phyloP scores from a whole-genome alignment of 2,888 invertebrate species.

The Lepetodrilus schrolli region DNA sequence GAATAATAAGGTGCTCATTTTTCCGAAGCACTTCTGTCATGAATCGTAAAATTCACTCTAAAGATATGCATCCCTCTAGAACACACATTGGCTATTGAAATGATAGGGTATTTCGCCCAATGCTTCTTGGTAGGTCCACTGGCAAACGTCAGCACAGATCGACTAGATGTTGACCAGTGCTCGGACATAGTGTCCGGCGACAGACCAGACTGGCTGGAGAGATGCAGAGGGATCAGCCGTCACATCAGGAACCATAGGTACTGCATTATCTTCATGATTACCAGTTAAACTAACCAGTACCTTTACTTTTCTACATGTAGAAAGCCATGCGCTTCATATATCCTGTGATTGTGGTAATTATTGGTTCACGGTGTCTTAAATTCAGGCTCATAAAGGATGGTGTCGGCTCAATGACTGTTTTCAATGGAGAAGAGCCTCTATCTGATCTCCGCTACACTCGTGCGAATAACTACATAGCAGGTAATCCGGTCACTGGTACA shows the following conservation, averaged over 20 bases:
- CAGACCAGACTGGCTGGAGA: constrained; percentile 43
- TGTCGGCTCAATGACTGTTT: background rate
- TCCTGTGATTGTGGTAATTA: too few relatives aligned
- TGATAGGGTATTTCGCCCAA: background rate
- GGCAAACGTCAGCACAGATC: constrained; percentile 38
- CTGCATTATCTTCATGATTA: too few relatives aligned
- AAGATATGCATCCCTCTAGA: too few relatives aligned
- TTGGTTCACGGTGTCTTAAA: too few relatives aligned
- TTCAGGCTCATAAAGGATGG: background rate
- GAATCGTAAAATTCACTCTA: too few relatives aligned
- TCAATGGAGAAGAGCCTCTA: constrained; percentile 27
- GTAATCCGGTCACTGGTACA: too few relatives aligned
- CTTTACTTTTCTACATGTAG: too few relatives aligned
- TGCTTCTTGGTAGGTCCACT: constrained; percentile 34
- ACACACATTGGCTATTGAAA: background rate
- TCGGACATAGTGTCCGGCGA: constrained; percentile 42
- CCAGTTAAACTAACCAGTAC: too few relatives aligned
- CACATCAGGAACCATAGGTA: constrained; percentile 48
- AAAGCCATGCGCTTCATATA: too few relatives aligned
- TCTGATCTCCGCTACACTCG: constrained; percentile 48
- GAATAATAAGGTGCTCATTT: too few relatives aligned
- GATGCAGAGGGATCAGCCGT: constrained; percentile 44
- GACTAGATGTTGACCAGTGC: constrained; percentile 40
- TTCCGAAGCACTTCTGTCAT: too few relatives aligned
- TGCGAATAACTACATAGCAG: constrained; percentile 48